phyloP scores from a whole-genome alignment of 1,140 invertebrate species.

The Drosophila setifemur region DNA sequence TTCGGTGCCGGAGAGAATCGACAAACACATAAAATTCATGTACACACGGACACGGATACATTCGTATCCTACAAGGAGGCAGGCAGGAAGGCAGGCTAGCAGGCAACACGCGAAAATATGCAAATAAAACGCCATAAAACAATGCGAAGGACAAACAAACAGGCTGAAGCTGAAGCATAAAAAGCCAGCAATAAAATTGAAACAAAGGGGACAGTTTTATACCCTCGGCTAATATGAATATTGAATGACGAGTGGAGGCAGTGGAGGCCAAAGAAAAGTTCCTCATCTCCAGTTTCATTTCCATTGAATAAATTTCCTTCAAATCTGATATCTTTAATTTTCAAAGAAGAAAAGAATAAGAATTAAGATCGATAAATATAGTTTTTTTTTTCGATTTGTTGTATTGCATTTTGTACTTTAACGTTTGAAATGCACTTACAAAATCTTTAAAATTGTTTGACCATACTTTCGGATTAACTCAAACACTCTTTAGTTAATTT shows the following conservation, averaged over 20 bases:
- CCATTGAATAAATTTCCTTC: too few relatives aligned
- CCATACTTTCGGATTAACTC: too few relatives aligned
- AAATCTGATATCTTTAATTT: too few relatives aligned
- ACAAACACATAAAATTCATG: constrained; percentile 66
- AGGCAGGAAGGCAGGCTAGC: neutral
- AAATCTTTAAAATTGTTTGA: too few relatives aligned
- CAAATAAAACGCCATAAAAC: constrained; percentile 79
- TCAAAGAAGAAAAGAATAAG: too few relatives aligned
- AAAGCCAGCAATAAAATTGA: constrained; percentile 40
- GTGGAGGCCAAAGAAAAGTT: neutral
- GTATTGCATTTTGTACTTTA: too few relatives aligned
- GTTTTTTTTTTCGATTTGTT: too few relatives aligned
- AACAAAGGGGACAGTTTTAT: constrained; percentile 36
- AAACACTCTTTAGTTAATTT: too few relatives aligned
- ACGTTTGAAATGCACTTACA: too few relatives aligned
- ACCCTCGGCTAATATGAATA: constrained; percentile 45
- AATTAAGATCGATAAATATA: too few relatives aligned
- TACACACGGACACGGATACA: constrained; percentile 16
- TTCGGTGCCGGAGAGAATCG: constrained; percentile 59
- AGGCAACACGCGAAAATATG: constrained; percentile 67
- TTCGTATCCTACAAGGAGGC: neutral
- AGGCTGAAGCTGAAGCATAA: constrained; percentile 42
- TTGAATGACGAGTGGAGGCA: constrained; percentile 24
- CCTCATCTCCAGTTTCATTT: neutral
- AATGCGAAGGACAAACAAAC: constrained; percentile 60